These are phyloP conservation scores for Mamestra configurata DNA, from an alignment of 1,140 invertebrate species.

Conservation along the genomic window DNA sequence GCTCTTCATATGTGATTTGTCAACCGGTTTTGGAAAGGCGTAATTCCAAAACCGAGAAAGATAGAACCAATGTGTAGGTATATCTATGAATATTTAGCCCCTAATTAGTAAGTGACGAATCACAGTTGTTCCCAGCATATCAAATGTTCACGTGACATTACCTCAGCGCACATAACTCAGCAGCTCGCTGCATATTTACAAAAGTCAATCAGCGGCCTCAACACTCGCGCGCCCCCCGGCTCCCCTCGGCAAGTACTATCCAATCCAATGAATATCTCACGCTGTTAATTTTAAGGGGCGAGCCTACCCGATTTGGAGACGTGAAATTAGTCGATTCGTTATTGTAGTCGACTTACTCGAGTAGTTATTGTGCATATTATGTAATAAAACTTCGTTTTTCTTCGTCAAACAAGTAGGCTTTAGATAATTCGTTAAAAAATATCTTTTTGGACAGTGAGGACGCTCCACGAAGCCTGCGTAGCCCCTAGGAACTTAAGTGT, in stretches of 20 bases:
- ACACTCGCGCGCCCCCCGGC: conserved; percentile 26
- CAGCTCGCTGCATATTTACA: conserved; percentile 25
- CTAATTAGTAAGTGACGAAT: not conserved
- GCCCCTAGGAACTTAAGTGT: too few relatives aligned
- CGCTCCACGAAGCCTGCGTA: too few relatives aligned
- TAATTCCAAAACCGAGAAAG: too few relatives aligned
- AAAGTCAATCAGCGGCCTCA: conserved; percentile 24
- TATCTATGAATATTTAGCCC: too few relatives aligned
- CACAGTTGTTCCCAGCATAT: not conserved
- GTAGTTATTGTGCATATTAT: not conserved
- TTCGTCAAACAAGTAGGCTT: too few relatives aligned
- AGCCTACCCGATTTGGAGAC: not conserved
- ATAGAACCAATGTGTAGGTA: too few relatives aligned
- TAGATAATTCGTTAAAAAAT: too few relatives aligned
- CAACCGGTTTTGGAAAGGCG: too few relatives aligned
- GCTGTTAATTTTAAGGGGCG: conserved; percentile 48
- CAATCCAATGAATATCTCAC: conserved; percentile 51
- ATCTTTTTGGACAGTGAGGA: too few relatives aligned
- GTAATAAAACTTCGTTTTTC: too few relatives aligned
- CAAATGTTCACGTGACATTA: not conserved
- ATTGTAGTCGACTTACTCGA: not conserved
- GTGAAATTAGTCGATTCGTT: conserved; percentile 11
- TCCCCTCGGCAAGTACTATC: conserved; percentile 40
- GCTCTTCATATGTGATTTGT: too few relatives aligned
- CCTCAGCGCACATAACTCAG: not conserved